These are phyloP conservation scores for Entelurus aequoreus DNA, from an alignment of 2,113 vertebrate species.

Conservation along the genomic window DNA sequence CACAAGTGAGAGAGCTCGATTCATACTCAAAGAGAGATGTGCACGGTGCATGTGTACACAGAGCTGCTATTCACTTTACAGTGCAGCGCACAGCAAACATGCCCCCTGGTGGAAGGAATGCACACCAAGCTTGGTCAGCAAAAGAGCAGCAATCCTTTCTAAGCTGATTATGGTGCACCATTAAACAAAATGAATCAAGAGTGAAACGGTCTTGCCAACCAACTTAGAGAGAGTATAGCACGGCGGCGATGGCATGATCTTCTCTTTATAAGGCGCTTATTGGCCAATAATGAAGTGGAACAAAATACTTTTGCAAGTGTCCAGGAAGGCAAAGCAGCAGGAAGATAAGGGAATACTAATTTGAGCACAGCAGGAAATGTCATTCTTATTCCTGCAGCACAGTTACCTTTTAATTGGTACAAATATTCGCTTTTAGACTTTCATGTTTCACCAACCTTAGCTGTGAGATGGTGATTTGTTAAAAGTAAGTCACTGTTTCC, in stretches of 20 bases:
- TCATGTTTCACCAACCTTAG: background rate
- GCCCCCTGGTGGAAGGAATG: constrained; percentile 63
- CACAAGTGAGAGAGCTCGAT: constrained; percentile 15
- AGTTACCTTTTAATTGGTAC: background rate
- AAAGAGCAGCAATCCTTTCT: constrained; percentile 40
- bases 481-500: background rate
- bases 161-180: constrained; percentile 54
- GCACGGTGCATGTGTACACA: constrained; percentile 11
- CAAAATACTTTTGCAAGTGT: constrained; percentile 14
- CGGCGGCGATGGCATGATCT: constrained; percentile 27
- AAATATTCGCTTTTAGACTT: background rate
- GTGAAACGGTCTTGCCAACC: constrained; percentile 43
- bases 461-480: background rate
- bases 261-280: constrained; percentile 41
- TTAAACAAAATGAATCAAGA: constrained; percentile 50
- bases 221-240: constrained; percentile 21
- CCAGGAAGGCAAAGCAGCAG: constrained; percentile 2
- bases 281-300: constrained; percentile 36
- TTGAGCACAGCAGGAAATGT: constrained; percentile 4
- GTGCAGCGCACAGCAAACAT: constrained; percentile 12
- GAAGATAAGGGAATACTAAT: background rate
- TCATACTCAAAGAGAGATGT: constrained; percentile 21
- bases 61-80: constrained; percentile 22
- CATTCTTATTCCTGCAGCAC: background rate
- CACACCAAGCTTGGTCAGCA: constrained; percentile 8